Percentiles rank a stretch among this genome's conserved stretches.
These are phyloP conservation scores for Atractosteus spatula DNA, from an alignment of 2,113 vertebrate species.

Conservation along the genomic window DNA sequence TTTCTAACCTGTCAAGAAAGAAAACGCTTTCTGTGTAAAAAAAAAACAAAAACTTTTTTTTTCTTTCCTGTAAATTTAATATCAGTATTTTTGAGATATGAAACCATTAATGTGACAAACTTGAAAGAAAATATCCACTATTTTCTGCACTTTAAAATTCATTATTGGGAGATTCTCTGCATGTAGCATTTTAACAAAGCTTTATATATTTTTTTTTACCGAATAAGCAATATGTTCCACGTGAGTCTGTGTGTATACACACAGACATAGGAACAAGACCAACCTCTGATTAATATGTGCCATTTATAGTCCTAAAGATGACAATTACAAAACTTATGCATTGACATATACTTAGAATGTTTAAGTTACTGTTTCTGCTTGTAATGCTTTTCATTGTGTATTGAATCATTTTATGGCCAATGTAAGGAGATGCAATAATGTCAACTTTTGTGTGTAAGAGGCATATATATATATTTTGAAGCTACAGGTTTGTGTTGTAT, in stretches of 20 bases:
- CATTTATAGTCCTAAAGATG: no score
- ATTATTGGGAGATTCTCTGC: slow-evolving; percentile 55
- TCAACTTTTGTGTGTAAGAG: slow-evolving; percentile 26
- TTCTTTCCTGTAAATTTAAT: slow-evolving; percentile 9
- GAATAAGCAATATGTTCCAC: background rate
- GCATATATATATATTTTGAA: slow-evolving; percentile 26
- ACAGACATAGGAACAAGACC: background rate
- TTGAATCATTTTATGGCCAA: background rate
- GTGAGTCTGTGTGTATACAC: background rate
- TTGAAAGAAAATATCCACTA: slow-evolving; percentile 56
- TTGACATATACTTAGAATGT: no score
- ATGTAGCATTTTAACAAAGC: slow-evolving; percentile 75
- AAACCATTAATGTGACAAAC: slow-evolving; percentile 60
- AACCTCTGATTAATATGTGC: background rate
- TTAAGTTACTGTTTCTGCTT: no score
- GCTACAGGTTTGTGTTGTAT: slow-evolving; percentile 17
- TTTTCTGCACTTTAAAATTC: slow-evolving; percentile 75
- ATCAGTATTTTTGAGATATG: slow-evolving; percentile 38
- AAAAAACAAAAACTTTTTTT: slow-evolving; percentile 5
- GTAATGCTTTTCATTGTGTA: no score
- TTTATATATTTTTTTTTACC: slow-evolving; percentile 47
- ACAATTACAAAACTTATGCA: no score
- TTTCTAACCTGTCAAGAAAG: background rate
- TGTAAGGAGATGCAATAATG: background rate
- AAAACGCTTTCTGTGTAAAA: background rate